A percentile compares a stretch with the other conserved stretches of the same genome.
Evolutionary conservation across 2,888 invertebrate species (phyloP).

Genomic region (Scaptomyza cyrtandrae): DNA sequence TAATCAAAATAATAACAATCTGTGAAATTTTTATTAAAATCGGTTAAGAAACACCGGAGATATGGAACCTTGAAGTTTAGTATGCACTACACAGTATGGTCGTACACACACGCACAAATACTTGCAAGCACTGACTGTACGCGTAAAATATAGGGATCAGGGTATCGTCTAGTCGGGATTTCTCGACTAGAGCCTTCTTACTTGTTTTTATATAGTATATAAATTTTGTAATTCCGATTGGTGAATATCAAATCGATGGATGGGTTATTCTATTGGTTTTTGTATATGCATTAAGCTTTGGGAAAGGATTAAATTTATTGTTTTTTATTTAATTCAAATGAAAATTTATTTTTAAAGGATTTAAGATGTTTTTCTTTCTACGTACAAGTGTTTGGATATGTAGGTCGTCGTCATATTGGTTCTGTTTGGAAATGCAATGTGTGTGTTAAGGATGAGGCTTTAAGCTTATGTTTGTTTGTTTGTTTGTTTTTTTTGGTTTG

Average conservation of each 20-base stretch:
- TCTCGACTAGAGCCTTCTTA: no score
- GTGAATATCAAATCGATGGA: slow-evolving; percentile 41
- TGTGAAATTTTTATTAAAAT: no score
- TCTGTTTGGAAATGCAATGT: slow-evolving; percentile 48
- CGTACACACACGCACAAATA: no score
- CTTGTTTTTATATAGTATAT: neutral
- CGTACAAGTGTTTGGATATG: slow-evolving; percentile 58
- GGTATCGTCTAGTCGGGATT: no score
- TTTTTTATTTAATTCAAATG: slow-evolving; percentile 27
- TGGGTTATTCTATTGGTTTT: slow-evolving; percentile 84
- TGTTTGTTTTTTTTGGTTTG: slow-evolving; percentile 1
- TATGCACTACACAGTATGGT: no score
- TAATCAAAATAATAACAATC: no score
- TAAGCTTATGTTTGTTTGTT: slow-evolving; percentile 29
- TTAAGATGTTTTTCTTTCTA: slow-evolving; percentile 46
- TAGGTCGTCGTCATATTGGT: slow-evolving; percentile 57
- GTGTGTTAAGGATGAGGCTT: slow-evolving; percentile 32
- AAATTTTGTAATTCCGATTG: slow-evolving; percentile 69
- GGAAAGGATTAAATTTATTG: slow-evolving; percentile 41
- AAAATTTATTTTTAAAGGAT: slow-evolving; percentile 44
- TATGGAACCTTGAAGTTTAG: no score
- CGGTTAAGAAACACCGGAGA: no score
- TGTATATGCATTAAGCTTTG: slow-evolving; percentile 64
- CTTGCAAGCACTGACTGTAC: no score
- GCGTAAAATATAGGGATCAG: no score